Conservation (phyloP, 2,113 vertebrate species). For the Lanius collurio region DNA sequence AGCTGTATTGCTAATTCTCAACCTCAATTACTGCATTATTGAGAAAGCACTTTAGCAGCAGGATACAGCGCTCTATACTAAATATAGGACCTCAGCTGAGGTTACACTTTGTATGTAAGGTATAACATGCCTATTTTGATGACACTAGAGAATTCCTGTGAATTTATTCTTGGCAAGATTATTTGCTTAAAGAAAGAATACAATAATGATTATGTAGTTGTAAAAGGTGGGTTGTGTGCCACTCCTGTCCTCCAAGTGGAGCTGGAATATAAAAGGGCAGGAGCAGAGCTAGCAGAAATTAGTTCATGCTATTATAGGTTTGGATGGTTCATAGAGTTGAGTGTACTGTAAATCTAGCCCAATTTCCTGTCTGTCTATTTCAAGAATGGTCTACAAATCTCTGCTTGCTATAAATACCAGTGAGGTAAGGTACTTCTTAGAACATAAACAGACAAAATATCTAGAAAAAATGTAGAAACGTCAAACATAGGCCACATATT, state of each 20-base stretch:
- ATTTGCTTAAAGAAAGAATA: background rate
- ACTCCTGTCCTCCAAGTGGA: background rate
- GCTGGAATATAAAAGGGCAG: background rate
- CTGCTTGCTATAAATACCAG: background rate
- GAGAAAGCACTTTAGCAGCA: background rate
- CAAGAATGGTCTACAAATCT: background rate
- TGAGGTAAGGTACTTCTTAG: background rate
- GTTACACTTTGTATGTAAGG: background rate
- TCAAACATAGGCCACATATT: background rate
- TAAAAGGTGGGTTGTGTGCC: background rate
- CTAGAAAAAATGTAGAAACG: background rate
- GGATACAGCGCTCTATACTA: background rate
- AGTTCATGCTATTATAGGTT: background rate
- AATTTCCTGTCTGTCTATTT: background rate
- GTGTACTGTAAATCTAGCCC: background rate
- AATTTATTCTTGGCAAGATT: background rate
- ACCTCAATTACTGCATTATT: background rate
- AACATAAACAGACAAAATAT: background rate
- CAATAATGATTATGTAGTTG: background rate
- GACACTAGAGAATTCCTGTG: background rate
- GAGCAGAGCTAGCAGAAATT: background rate
- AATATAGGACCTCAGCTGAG: background rate
- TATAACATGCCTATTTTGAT: background rate
- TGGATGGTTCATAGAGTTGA: background rate
- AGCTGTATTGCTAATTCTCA: background rate